These are phyloP conservation scores for Labeo calbasu DNA, from an alignment of 2,797 vertebrate genomes.

Conservation along the genomic window DNA sequence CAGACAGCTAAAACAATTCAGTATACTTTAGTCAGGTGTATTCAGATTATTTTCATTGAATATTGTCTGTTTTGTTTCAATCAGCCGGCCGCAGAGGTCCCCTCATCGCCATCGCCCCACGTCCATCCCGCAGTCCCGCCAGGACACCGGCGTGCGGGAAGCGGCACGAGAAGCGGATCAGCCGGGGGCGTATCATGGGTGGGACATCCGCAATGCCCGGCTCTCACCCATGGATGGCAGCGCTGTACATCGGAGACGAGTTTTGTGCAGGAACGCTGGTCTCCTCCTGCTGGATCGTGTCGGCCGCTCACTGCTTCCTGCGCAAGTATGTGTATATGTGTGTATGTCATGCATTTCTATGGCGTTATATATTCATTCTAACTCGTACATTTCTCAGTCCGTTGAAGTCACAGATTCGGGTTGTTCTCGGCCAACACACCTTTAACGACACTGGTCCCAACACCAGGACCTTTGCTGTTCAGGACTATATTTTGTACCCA, in stretches of 20 bases:
- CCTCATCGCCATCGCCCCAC: background rate
- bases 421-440: slow-evolving; percentile 91
- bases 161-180: slow-evolving; percentile 83
- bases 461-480: slow-evolving; percentile 84
- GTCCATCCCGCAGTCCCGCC: background rate
- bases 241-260: slow-evolving; percentile 84
- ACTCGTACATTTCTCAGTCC: slow-evolving; percentile 75
- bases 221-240: slow-evolving; percentile 92
- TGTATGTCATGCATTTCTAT: background rate
- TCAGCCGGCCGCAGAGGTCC: slow-evolving; percentile 6
- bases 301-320: slow-evolving; percentile 93
- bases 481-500: slow-evolving; percentile 84
- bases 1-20: background rate
- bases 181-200: slow-evolving; percentile 84
- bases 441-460: slow-evolving; percentile 85
- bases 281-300: slow-evolving; percentile 91
- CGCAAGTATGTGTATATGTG: slow-evolving; percentile 77
- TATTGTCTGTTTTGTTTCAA: background rate
- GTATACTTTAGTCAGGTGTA: background rate
- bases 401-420: slow-evolving; percentile 76
- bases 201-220: slow-evolving; percentile 85
- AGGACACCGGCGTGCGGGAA: slow-evolving; percentile 76
- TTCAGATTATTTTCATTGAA: background rate
- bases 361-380: background rate
- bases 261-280: slow-evolving; percentile 92